Evolutionary conservation across 2,888 invertebrate species (phyloP), one percentile per base, ranked within the genome.

Genomic region (Drosophila rellima): DNA sequence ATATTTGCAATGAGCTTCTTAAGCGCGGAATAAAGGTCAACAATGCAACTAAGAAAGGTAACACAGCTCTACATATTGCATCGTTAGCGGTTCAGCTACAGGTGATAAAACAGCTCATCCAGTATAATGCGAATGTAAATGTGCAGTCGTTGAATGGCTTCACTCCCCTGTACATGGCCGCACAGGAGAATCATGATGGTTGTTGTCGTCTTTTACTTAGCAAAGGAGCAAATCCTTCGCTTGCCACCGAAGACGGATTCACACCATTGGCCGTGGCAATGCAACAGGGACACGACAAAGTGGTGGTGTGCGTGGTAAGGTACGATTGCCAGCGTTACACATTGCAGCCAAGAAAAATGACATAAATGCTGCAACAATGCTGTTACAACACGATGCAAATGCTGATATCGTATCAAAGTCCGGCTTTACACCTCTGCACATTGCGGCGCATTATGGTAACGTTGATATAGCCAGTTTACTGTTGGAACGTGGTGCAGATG

Each of bases 271-370:
- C 99, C 4, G 99, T 99, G 33, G 99, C 99, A n/a, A 97, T 99
- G 95, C 99, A 99, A 92, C 99, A 99, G 88, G 97, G 97, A 0
- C 99, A 99, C 93, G 99, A 99, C 91, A 96, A 98, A 92, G 98
- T 99, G 47, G 99, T 99, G 1, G 97, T 93, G 97, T 98, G 26
- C 94, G 98, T 74, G 98, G 99, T 65, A 99, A 98, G 93, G 98
- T 99, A 8, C 95, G 98, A 63, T 94, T 99, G 77, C 99, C 99
- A 1, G 99, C 99, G 1, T 94, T 99, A 59, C 99, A 99, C 93
- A 99, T 99, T 80, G 99, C 99, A 17, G 99, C 99, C 48, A 99
- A 99, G 93, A 99, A 99, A 91, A 98, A 99, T 92, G 99, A 99
- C 91, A 97, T 98, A 65, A 98, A 98, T 93, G 98, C 99, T 4